Conservation (phyloP, 2,797 vertebrate genomes). For the Caiman crocodilus region DNA sequence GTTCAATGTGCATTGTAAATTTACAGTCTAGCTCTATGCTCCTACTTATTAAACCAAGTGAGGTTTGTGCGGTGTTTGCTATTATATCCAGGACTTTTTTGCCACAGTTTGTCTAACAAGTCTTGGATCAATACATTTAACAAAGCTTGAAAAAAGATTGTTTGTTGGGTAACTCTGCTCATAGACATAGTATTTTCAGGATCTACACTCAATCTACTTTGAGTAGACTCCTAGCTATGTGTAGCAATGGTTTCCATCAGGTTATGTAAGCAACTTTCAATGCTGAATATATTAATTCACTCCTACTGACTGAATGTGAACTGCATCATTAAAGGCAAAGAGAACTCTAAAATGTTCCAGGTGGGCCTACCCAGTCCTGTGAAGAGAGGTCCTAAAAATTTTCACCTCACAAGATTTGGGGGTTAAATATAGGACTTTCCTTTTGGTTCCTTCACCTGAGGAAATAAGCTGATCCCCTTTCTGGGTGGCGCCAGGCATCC, state of each 20-base stretch:
- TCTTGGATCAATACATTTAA: slow-evolving; percentile 28
- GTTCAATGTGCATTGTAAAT: not conserved
- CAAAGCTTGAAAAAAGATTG: not conserved
- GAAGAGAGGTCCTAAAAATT: not conserved
- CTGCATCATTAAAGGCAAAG: slow-evolving; percentile 10
- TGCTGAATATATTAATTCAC: slow-evolving; percentile 24
- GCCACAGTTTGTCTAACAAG: slow-evolving; percentile 9
- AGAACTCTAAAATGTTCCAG: not conserved
- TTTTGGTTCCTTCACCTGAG: not conserved
- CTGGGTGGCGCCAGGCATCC: no score
- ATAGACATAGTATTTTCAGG: slow-evolving; percentile 1
- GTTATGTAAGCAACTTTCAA: not conserved
- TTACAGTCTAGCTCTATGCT: not conserved
- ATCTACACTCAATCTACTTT: not conserved
- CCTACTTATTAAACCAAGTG: slow-evolving; percentile 7
- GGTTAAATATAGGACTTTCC: not conserved
- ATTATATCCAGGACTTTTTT: slow-evolving; percentile 22
- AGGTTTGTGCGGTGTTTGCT: not conserved
- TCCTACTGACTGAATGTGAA: slow-evolving; percentile 31
- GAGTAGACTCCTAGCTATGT: not conserved
- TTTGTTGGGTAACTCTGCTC: slow-evolving; percentile 25
- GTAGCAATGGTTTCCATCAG: slow-evolving; percentile 17
- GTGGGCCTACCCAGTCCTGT: slow-evolving; percentile 10
- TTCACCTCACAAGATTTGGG: not conserved
- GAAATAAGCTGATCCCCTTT: not conserved